phyloP scores from a whole-genome alignment of 2,888 invertebrate species.

The Sphecodes monilicornis region DNA sequence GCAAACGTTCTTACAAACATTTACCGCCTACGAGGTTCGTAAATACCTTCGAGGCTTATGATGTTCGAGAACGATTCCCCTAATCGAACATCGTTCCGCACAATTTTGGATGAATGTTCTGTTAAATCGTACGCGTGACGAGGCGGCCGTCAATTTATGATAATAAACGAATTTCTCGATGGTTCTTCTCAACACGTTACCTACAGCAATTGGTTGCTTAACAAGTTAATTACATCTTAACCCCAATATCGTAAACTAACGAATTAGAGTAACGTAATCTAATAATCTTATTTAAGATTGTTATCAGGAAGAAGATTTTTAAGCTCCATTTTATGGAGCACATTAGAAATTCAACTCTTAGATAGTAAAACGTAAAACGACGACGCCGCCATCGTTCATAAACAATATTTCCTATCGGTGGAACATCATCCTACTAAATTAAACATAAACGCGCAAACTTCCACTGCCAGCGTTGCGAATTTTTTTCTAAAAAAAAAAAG shows the following conservation, averaged over 20 bases:
- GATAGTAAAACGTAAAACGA: neutral
- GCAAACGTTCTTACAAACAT: neutral
- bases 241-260: no score
- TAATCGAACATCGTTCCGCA: conserved; percentile 5
- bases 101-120: neutral
- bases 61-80: neutral
- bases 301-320: neutral
- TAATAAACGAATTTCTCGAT: neutral
- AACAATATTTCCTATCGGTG: neutral
- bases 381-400: neutral
- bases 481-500: neutral
- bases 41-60: neutral
- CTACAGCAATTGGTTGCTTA: neutral
- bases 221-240: no score
- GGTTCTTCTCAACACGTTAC: neutral
- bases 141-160: neutral
- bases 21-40: neutral
- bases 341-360: neutral
- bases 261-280: neutral
- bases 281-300: neutral
- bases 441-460: conserved; percentile 40
- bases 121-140: neutral
- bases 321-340: neutral
- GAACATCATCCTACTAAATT: conserved; percentile 16
- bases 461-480: conserved; percentile 22